Conservation (phyloP, 2,113 vertebrate genomes). For the Lamprotornis superbus region DNA sequence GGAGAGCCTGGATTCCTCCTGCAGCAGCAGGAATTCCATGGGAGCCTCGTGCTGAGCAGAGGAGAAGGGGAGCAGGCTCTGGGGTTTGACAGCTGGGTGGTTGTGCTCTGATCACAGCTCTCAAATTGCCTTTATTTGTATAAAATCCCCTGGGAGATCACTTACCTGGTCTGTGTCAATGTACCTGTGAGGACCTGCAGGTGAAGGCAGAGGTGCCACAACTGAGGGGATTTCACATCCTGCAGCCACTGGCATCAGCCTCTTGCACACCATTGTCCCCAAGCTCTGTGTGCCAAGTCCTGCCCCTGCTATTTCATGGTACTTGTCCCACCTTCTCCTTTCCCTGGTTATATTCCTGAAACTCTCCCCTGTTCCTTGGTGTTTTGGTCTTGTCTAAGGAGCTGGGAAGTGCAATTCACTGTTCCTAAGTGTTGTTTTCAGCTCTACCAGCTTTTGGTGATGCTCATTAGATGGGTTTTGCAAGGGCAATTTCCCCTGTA, state of each 20-base stretch:
- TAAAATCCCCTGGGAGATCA: not conserved
- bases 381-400: not conserved
- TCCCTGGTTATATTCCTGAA: not conserved
- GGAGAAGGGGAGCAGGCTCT: not conserved
- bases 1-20: not conserved
- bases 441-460: not conserved
- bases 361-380: not conserved
- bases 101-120: not conserved
- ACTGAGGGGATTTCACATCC: not conserved
- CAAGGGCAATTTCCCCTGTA: not conserved
- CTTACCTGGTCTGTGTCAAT: not conserved
- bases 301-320: not conserved
- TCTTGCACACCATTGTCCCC: not conserved
- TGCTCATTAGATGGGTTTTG: not conserved
- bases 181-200: not conserved
- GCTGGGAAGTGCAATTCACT: not conserved
- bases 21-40: not conserved
- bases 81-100: not conserved
- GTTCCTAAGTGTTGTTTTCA: not conserved
- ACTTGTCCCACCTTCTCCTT: not conserved
- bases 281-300: not conserved
- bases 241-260: not conserved
- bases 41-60: not conserved
- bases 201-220: not conserved
- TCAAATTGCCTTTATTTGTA: not conserved